Base-by-base conservation (phyloP, 2,113 vertebrate species). In the Holacanthus passer region DNA sequence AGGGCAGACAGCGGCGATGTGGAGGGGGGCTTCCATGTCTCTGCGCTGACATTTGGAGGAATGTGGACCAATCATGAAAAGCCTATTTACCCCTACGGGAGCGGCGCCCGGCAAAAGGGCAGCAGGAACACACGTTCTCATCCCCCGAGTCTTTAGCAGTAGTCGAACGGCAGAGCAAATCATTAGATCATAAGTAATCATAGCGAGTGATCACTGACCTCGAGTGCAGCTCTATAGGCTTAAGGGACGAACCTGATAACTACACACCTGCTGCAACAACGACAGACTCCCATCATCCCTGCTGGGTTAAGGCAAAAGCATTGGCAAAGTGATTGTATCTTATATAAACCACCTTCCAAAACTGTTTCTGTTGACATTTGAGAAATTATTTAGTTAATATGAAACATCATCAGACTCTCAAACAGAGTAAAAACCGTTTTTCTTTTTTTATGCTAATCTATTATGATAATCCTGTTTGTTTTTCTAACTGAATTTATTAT, bases 41-140 rank as follows among this genome's bases (percentile, higher is more conserved):
- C 66, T 67, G 71, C 79, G 41, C 29, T 86, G 82, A 88, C 86
- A 86, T 88, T 88, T 84, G 58, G 77, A 71, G 56, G 32, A 22
- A 67, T 52, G 70, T 66, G 22, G 53, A 79, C 74, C 69, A 87
- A 81, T 83, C 77, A 85, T 31, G 22, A 72, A 70, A 74, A 65
- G 41, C 17, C 7, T 45, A 63, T 77, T 75, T 74, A 65, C 43
- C 24, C 52, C 45, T 39, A 7, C 8, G 13, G 55, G 66, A 58
- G 22, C 48, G n/a, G 24, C n/a, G 67, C n/a, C 4, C 29, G 48
- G 11, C 2, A 47, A 84, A 68, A 83, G 56, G 73, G 75, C 59
- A 77, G 86, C 60, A 79, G 47, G 68, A 68, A 76, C 12, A 65
- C 43, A 27, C 58, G 37, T 78, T 35, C n/a, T 74, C 37, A 55